These are phyloP conservation scores for Hipparchia sbordonii DNA, from an alignment of 2,888 invertebrate genomes.

Conservation along the genomic window DNA sequence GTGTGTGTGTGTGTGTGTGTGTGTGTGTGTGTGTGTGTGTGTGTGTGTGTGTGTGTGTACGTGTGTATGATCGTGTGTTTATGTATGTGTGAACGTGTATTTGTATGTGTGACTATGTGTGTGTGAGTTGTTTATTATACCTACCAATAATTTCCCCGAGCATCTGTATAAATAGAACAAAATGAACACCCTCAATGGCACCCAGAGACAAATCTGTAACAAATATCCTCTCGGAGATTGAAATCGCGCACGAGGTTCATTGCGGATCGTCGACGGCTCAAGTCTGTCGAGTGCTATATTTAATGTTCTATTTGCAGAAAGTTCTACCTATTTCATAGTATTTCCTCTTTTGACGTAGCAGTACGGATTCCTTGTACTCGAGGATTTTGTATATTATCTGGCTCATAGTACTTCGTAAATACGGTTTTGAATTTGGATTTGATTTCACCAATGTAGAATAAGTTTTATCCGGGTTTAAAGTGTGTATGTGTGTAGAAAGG, in stretches of 20 bases:
- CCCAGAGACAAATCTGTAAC: constrained; percentile 41
- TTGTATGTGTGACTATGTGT: too few species aligned
- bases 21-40: too few species aligned
- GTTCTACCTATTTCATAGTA: neutral
- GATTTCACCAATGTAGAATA: too few species aligned
- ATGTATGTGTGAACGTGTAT: too few species aligned
- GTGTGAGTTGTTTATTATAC: neutral
- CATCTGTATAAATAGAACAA: constrained; percentile 9
- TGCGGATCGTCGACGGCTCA: constrained; percentile 38
- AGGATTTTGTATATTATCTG: too few species aligned
- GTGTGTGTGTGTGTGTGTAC: too few species aligned
- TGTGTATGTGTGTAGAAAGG: too few species aligned
- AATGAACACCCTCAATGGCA: constrained; percentile 40
- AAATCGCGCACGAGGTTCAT: constrained; percentile 42
- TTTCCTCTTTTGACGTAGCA: neutral
- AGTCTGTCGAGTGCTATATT: constrained; percentile 43
- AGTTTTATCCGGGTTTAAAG: too few species aligned
- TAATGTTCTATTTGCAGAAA: constrained; percentile 39
- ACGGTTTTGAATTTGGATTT: too few species aligned
- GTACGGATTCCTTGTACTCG: neutral
- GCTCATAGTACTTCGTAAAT: too few species aligned
- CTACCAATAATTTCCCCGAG: neutral
- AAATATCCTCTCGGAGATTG: constrained; percentile 43
- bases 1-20: too few species aligned
- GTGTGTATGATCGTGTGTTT: too few species aligned